Conservation (phyloP, 2,888 invertebrate genomes). For the Drosophila buzzatii region DNA sequence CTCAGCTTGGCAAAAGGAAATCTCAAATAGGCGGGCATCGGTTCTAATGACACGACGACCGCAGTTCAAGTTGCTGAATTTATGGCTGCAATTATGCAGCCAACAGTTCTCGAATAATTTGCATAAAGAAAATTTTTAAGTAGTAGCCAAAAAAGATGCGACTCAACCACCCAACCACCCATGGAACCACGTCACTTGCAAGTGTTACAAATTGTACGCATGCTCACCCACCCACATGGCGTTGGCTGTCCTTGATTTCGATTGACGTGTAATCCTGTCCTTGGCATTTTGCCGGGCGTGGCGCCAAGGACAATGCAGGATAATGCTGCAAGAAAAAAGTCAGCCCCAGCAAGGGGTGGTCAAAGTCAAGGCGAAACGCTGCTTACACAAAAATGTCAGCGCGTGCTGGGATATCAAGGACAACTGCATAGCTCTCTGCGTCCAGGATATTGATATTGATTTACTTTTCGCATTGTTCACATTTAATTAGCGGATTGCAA, state of each 20-base stretch:
- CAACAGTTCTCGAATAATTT: slow-evolving; percentile 71
- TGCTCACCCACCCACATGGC: slow-evolving; percentile 46
- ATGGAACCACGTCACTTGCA: slow-evolving; percentile 7
- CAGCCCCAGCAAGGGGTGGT: slow-evolving; percentile 53
- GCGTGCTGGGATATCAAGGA: slow-evolving; percentile 65
- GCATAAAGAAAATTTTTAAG: slow-evolving; percentile 76
- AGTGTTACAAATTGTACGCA: slow-evolving; percentile 37
- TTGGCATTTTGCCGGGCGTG: slow-evolving; percentile 56
- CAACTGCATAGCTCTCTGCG: slow-evolving; percentile 28
- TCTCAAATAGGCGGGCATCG: slow-evolving; percentile 64
- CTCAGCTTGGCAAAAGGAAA: slow-evolving; percentile 25
- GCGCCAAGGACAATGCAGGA: slow-evolving; percentile 72
- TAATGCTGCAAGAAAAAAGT: slow-evolving; percentile 52
- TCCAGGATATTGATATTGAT: slow-evolving; percentile 73
- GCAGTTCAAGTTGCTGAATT: slow-evolving; percentile 75
- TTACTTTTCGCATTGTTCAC: slow-evolving; percentile 57
- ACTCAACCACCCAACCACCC: slow-evolving; percentile 21
- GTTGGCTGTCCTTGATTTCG: slow-evolving; percentile 66
- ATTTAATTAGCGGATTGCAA: slow-evolving; percentile 70
- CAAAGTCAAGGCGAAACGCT: slow-evolving; percentile 75
- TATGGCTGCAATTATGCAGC: slow-evolving; percentile 82
- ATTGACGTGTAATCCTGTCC: slow-evolving; percentile 69
- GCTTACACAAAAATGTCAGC: slow-evolving; percentile 55
- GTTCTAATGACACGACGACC: slow-evolving; percentile 66
- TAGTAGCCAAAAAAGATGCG: slow-evolving; percentile 54